Base-by-base conservation (phyloP, 2,888 invertebrate species). In the Ischnus inquisitorius region DNA sequence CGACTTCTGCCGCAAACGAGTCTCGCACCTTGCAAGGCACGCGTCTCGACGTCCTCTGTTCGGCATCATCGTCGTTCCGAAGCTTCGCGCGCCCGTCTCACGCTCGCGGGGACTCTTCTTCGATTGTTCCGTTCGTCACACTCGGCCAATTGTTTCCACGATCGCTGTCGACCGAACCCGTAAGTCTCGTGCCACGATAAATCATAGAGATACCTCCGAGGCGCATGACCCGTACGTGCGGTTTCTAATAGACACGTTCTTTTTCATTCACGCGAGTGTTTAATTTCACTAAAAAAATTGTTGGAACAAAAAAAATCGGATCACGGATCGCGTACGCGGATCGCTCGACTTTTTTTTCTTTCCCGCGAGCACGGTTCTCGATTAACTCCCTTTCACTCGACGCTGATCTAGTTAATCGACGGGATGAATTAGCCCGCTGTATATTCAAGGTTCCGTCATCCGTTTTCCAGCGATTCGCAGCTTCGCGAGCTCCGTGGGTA, bases 1-100 rank as follows among this genome's bases (percentile, higher is more conserved):
- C 92, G 89, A 90, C 87, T 89, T 90, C 90, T 83, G 91, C 90
- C 92, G 92, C 93, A 93, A 93, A 93, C 93, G 93, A 91, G 93
- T 91, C 91, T 92, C 92, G 93, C 90, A 92, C 93, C 91, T 91
- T 92, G 93, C 87, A 89, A 91, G 88, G 90, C 89, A 92, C 92
- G 92, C 92, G 92, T 93, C 93, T 91, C 88, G 85, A 83, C 88
- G 86, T 87, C 81, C 82, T 82, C 86, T 85, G 87, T 85, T 75
- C 83, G 84, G 22, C 19, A 22, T 10, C 86, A 87, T 88, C 86
- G 85, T 82, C 84, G 72, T 77, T 82, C 81, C 81, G 25, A 62
- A 22, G 43, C 48, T 25, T 39, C 64, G n/a, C 57, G 25, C 54
- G 51, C 51, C 43, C 34, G 28, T n/a, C 67, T 54, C 12, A 25